Evolutionary conservation across 2,888 invertebrate genomes (phyloP), one percentile per base, ranked within the genome.

Genomic region (Camponotus fellah): DNA sequence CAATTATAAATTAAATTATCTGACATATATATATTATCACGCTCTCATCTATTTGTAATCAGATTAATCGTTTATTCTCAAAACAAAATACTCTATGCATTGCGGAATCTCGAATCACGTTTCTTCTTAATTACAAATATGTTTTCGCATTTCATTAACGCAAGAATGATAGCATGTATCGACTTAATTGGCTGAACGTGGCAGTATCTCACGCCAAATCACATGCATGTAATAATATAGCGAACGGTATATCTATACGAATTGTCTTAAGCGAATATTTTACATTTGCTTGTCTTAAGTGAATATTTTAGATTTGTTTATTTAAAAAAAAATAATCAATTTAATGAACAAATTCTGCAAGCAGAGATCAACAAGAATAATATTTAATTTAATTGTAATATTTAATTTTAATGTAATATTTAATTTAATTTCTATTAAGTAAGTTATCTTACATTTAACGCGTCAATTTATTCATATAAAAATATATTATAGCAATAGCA

Each of bases 151-250:
- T 32, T 6, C n/a, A 21, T 2, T 21, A 46, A 74, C 40, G 32
- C 62, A 34, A 34, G 2, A 14, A 32, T 75, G 0, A 75, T n/a
- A n/a, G n/a, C n/a, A n/a, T 75, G 64, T 34, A 75, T 75, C 34
- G 21, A 14, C 34, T 32, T 46, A 21, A 75, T 62, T 56, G 26
- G 26, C 0, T 26, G 26, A 26, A 26, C 0, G 14, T 10, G 26
- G 21, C 12, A 26, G 26, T 26, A 26, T 26, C 26, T 26, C 26
- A 26, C 0, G 0, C 26, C 26, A 26, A 26, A 26, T 26, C 26
- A 26, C 26, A 26, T 26, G 26, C 58, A 21, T 5, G 14, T 2
- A 49, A 17, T 17, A 49, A 26, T 26, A 49, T 3, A 49, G 46
- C 14, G 14, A 49, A 17, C 0, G 12, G 12, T 40, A 8, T 40